phyloP scores from a whole-genome alignment of 2,888 invertebrate species.

The Phrixothrix hirtus region DNA sequence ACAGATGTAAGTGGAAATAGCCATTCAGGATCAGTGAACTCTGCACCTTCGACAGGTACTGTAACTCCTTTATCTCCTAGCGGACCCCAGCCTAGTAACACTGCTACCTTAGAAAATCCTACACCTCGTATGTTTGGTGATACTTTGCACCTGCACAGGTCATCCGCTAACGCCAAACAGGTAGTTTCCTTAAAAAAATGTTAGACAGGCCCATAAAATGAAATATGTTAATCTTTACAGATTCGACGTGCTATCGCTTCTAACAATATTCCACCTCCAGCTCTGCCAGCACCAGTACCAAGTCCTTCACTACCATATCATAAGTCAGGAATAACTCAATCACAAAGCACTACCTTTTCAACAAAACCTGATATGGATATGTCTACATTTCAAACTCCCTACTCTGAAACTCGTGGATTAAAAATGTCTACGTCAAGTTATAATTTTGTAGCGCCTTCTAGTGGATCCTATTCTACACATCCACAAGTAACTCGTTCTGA shows the following conservation, averaged over 20 bases:
- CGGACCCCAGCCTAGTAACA: constrained; percentile 52
- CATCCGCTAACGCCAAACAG: constrained; percentile 58
- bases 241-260: constrained; percentile 61
- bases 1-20: constrained; percentile 47
- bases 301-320: constrained; percentile 59
- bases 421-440: constrained; percentile 62
- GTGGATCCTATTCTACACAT: constrained; percentile 53
- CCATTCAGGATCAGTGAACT: neutral
- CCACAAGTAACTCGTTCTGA: constrained; percentile 50
- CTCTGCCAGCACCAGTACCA: constrained; percentile 73
- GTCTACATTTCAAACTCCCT: constrained; percentile 48
- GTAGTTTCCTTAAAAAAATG: constrained; percentile 41
- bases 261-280: constrained; percentile 71
- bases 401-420: constrained; percentile 58
- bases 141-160: constrained; percentile 61
- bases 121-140: constrained; percentile 76
- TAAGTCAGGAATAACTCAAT: constrained; percentile 59
- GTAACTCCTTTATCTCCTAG: constrained; percentile 57
- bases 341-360: constrained; percentile 65
- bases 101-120: constrained; percentile 59
- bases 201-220: neutral
- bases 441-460: constrained; percentile 57
- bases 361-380: constrained; percentile 41
- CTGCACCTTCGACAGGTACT: constrained; percentile 48
- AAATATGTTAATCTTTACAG: constrained; percentile 41